These are phyloP conservation scores for Elysia crispata DNA, from an alignment of 2,888 invertebrate species.

Conservation along the genomic window DNA sequence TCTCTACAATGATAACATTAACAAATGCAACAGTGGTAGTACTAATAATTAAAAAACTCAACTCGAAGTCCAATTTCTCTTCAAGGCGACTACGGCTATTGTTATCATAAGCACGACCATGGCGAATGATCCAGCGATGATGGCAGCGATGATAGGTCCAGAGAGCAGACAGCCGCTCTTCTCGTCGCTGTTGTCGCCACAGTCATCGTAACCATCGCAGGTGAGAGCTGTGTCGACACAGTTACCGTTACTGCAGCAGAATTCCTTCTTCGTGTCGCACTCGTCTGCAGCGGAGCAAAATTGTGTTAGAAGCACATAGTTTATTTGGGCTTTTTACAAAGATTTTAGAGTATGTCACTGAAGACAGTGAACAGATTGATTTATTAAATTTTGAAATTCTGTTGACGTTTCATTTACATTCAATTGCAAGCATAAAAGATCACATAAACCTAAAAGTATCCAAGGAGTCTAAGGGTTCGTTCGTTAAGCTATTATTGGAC, in stretches of 20 bases:
- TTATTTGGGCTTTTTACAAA: no score
- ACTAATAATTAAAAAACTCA: slow-evolving; percentile 1
- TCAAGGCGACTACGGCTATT: neutral
- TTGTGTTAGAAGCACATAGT: no score
- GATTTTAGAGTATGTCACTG: no score
- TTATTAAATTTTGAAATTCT: no score
- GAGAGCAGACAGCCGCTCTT: slow-evolving; percentile 40
- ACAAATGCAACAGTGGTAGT: no score
- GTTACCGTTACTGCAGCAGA: slow-evolving; percentile 40
- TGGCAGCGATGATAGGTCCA: slow-evolving; percentile 23
- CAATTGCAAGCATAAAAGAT: no score
- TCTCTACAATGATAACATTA: neutral
- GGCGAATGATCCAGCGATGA: slow-evolving; percentile 12
- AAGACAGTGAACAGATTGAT: no score
- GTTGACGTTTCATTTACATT: no score
- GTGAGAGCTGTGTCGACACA: slow-evolving; percentile 27
- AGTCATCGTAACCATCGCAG: slow-evolving; percentile 44
- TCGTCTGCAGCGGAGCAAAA: slow-evolving; percentile 14
- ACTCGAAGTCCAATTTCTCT: neutral
- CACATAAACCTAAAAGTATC: no score
- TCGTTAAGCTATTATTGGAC: no score
- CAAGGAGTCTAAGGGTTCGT: no score
- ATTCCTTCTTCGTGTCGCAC: slow-evolving; percentile 37
- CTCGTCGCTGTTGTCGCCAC: slow-evolving; percentile 46
- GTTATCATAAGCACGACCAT: slow-evolving; percentile 19